Evolutionary conservation across 2,113 vertebrate genomes (phyloP).

Genomic region (Cryptoleucopteryx plumbea): DNA sequence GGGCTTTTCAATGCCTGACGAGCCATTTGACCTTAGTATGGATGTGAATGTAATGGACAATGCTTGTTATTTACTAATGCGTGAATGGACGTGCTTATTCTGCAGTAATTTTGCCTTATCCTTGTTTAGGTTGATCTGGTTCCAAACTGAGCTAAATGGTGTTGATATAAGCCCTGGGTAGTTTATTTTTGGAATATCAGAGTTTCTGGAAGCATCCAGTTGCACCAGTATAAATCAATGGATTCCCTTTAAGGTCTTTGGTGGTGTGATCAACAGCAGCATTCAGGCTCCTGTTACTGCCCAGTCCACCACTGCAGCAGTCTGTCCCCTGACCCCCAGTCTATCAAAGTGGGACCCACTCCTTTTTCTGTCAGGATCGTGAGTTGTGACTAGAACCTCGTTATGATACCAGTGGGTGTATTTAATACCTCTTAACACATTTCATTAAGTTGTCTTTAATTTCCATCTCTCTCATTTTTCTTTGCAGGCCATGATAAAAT

Average conservation of each 20-base stretch:
- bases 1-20: not conserved
- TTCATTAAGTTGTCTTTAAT: not conserved
- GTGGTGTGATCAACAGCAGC: not conserved
- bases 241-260: not conserved
- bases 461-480: constrained; percentile 6
- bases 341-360: not conserved
- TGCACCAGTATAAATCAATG: not conserved
- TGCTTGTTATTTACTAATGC: not conserved
- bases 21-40: not conserved
- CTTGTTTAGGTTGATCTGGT: not conserved
- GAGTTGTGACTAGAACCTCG: not conserved
- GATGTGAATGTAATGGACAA: not conserved
- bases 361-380: not conserved
- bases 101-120: not conserved
- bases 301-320: not conserved
- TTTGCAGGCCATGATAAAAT: constrained; percentile 47
- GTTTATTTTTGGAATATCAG: not conserved
- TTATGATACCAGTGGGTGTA: not conserved
- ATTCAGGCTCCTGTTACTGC: not conserved
- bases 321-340: not conserved
- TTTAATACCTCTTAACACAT: not conserved
- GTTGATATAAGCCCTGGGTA: not conserved
- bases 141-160: not conserved
- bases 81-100: not conserved
- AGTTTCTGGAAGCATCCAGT: not conserved